Conservation (phyloP, 2,888 invertebrate species). For the Chelonus formosanus region DNA sequence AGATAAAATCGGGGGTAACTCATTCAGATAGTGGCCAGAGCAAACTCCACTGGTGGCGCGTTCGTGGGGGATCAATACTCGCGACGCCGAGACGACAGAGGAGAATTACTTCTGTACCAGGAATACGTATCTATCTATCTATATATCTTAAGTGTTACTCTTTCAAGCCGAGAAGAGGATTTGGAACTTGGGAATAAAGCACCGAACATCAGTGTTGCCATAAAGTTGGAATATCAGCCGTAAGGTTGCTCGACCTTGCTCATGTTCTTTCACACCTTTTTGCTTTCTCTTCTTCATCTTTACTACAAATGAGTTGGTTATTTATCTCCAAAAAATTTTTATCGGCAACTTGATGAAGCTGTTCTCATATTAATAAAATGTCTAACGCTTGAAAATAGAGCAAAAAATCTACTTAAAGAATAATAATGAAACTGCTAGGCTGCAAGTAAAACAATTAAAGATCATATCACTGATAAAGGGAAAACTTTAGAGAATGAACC, state of each 20-base stretch:
- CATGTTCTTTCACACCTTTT: background rate
- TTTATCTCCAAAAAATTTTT: too few relatives aligned
- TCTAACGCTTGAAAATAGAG: too few relatives aligned
- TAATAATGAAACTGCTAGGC: too few relatives aligned
- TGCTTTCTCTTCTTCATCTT: background rate
- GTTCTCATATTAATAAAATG: too few relatives aligned
- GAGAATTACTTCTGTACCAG: conserved; percentile 35
- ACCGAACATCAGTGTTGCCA: background rate
- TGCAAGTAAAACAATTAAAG: background rate
- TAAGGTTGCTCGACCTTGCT: conserved; percentile 4
- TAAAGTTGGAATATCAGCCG: background rate
- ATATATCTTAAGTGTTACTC: background rate
- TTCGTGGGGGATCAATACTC: conserved; percentile 59
- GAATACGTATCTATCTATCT: background rate
- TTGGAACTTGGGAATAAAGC: background rate
- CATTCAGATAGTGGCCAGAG: conserved; percentile 56
- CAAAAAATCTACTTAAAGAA: background rate
- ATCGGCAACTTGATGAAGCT: too few relatives aligned
- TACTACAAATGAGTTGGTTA: background rate
- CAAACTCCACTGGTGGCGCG: conserved; percentile 47
- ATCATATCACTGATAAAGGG: background rate
- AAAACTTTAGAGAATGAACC: background rate
- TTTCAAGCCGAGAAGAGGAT: background rate
- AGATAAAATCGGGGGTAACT: conserved; percentile 49
- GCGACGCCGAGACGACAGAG: conserved; percentile 55